These are phyloP conservation scores for Helicoverpa zea DNA, from an alignment of 1,140 invertebrate genomes.

Conservation along the genomic window DNA sequence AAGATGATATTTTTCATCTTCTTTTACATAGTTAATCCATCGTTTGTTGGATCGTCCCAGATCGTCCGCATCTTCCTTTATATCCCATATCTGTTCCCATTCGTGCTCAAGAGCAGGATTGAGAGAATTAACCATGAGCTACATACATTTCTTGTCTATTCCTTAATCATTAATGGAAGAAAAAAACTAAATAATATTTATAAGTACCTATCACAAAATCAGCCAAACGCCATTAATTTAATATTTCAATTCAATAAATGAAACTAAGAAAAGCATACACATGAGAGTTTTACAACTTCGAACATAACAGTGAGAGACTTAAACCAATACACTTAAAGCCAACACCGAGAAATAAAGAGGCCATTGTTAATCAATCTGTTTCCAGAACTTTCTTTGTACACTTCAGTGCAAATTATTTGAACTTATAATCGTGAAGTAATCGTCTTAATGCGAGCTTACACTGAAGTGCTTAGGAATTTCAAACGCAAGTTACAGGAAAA, in stretches of 20 bases:
- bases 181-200: no score
- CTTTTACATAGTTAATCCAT: no score
- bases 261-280: not conserved
- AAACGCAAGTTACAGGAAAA: not conserved
- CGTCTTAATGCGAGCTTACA: not conserved
- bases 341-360: not conserved
- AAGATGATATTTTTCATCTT: no score
- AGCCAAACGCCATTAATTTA: no score
- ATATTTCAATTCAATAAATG: not conserved
- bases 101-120: no score
- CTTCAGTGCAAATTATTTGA: slow-evolving; percentile 6
- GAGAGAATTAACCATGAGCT: no score
- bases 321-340: slow-evolving; percentile 3
- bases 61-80: no score
- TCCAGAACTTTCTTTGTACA: not conserved
- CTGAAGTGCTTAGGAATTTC: not conserved
- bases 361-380: slow-evolving; percentile 32
- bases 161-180: no score
- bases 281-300: not conserved
- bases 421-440: slow-evolving; percentile 20
- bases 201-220: no score
- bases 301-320: slow-evolving; percentile 1
- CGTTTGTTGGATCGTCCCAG: no score
- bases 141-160: no score
- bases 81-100: no score